These are phyloP conservation scores for Lacerta bilineata DNA, from an alignment of 2,797 vertebrate species.

Conservation along the genomic window DNA sequence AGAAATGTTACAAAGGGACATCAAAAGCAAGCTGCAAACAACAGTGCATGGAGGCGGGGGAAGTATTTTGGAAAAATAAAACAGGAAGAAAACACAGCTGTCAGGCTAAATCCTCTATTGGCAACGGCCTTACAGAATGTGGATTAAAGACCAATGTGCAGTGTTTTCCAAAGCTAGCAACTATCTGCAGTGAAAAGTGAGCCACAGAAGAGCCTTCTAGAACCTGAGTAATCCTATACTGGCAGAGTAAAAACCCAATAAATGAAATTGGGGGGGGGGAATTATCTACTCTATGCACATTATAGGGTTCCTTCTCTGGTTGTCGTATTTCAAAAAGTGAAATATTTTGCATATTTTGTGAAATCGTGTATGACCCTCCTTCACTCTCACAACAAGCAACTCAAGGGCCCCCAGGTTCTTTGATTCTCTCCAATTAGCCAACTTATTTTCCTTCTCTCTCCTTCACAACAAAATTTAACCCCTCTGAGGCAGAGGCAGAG, in stretches of 20 bases:
- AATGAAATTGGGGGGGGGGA: background rate
- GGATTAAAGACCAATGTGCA: background rate
- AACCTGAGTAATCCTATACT: background rate
- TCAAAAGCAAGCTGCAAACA: conserved; percentile 50
- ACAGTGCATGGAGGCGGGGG: conserved; percentile 16
- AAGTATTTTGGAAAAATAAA: conserved; percentile 16
- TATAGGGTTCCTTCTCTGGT: background rate
- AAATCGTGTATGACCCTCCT: no score
- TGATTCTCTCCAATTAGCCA: no score
- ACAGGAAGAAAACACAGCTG: conserved; percentile 46
- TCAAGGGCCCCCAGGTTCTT: no score
- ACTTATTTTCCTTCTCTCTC: no score
- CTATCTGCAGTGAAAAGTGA: background rate
- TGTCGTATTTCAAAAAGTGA: no score
- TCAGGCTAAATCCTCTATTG: conserved; percentile 26
- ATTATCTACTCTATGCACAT: background rate
- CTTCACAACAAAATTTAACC: no score
- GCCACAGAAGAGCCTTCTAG: background rate
- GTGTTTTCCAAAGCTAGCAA: conserved; percentile 48
- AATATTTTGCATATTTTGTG: no score
- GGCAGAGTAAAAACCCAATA: background rate
- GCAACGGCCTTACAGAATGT: conserved; percentile 50
- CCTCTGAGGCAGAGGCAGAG: no score
- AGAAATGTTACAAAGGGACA: conserved; percentile 37
- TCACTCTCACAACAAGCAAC: no score